Percentiles rank a stretch among this genome's conserved stretches.
Conservation (phyloP, 1,140 invertebrate species). For the Neodiprion lecontei region DNA sequence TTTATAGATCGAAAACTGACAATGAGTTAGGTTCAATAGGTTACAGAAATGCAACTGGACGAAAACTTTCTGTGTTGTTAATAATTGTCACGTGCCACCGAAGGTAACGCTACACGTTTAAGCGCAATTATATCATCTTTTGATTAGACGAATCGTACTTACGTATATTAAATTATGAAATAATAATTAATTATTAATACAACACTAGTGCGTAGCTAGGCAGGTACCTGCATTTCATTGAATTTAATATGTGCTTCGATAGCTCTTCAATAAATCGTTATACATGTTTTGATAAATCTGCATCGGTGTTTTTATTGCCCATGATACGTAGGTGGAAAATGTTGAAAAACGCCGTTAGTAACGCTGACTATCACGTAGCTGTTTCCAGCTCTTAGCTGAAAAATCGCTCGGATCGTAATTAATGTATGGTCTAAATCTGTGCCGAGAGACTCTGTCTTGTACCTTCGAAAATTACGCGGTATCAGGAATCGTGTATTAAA, state of each 20-base stretch:
- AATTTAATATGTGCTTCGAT: slow-evolving; percentile 56
- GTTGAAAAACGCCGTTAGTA: too few species aligned
- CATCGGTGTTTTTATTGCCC: neutral
- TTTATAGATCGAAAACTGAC: too few species aligned
- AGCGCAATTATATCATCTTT: neutral
- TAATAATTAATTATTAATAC: slow-evolving; percentile 28
- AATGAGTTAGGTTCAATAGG: too few species aligned
- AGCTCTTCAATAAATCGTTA: slow-evolving; percentile 60
- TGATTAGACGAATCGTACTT: neutral
- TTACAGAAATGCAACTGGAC: too few species aligned
- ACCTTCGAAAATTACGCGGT: too few species aligned
- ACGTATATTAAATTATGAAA: neutral
- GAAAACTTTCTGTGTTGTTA: too few species aligned
- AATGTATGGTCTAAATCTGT: too few species aligned
- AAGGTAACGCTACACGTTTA: neutral
- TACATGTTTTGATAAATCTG: slow-evolving; percentile 56
- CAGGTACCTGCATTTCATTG: slow-evolving; percentile 59
- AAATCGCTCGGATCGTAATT: too few species aligned
- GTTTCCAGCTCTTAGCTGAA: too few species aligned
- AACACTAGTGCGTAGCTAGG: slow-evolving; percentile 51
- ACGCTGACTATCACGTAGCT: too few species aligned
- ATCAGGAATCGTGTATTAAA: too few species aligned
- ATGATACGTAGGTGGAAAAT: neutral
- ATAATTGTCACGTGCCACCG: neutral
- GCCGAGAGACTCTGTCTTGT: too few species aligned